A percentile compares a stretch with the other conserved stretches of the same genome.
These are phyloP conservation scores for Apamea crenata DNA, from an alignment of 2,888 invertebrate genomes.

Conservation along the genomic window DNA sequence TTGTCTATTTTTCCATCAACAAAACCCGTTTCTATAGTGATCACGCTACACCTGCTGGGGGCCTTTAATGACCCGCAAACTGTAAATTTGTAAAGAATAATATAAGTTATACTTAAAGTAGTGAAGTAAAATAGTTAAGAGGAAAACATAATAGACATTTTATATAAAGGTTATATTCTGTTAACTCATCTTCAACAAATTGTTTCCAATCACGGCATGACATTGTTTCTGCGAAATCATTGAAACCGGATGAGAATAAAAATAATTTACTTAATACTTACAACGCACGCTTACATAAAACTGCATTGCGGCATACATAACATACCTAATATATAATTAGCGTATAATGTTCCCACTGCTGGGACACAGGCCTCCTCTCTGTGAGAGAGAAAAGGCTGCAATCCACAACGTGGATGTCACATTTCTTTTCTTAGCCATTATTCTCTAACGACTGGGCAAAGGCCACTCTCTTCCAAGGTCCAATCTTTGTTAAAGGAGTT, in stretches of 20 bases:
- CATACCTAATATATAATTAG: too few relatives aligned
- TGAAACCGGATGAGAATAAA: conserved; percentile 17
- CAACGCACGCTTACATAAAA: not conserved
- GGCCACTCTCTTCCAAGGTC: too few relatives aligned
- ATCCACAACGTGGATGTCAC: not conserved
- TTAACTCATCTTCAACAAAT: conserved; percentile 15
- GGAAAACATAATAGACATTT: not conserved
- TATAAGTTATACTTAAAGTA: too few relatives aligned
- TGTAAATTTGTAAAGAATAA: too few relatives aligned
- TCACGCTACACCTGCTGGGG: too few relatives aligned
- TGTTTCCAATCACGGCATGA: conserved; percentile 23
- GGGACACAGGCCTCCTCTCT: not conserved
- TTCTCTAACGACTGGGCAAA: too few relatives aligned
- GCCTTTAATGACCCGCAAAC: too few relatives aligned
- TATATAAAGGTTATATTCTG: not conserved
- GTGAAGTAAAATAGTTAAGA: not conserved
- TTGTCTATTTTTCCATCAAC: too few relatives aligned
- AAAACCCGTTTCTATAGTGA: too few relatives aligned
- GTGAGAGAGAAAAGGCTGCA: too few relatives aligned
- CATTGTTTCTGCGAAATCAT: conserved; percentile 21
- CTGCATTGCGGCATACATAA: not conserved
- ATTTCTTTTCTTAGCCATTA: too few relatives aligned
- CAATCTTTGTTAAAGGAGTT: too few relatives aligned
- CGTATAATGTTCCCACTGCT: not conserved
- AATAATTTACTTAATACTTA: not conserved